Percentiles rank a stretch among this genome's conserved stretches.
These are phyloP conservation scores for Castor canadensis DNA, from an alignment of 2,113 vertebrate species.

Conservation along the genomic window DNA sequence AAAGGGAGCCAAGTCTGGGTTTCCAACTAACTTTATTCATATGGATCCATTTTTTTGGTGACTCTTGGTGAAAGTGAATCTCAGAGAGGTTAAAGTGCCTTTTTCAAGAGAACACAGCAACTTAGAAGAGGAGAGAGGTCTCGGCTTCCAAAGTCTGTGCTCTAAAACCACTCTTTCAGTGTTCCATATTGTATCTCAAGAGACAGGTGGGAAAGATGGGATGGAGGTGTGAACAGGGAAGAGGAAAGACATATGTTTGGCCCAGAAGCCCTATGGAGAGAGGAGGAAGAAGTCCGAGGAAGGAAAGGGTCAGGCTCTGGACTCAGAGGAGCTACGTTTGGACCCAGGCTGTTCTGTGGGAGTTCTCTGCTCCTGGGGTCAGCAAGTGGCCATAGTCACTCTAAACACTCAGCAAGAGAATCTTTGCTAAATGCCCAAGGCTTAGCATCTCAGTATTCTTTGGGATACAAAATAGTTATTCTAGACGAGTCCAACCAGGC, in stretches of 20 bases:
- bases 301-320: not conserved
- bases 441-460: not conserved
- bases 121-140: too few relatives aligned
- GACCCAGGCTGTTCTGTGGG: not conserved
- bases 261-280: not conserved
- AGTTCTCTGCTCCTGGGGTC: not conserved
- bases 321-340: not conserved
- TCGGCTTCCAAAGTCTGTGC: not conserved
- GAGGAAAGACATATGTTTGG: not conserved
- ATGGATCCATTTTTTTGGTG: not conserved
- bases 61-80: not conserved
- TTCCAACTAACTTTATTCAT: not conserved
- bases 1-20: not conserved
- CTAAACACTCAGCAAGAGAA: fast-evolving
- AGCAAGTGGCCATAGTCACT: not conserved
- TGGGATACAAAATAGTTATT: not conserved
- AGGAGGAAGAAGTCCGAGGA: not conserved
- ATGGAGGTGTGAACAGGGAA: not conserved
- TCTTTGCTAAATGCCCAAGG: not conserved
- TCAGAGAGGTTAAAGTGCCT: not conserved
- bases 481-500: not conserved
- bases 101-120: not conserved
- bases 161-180: not conserved
- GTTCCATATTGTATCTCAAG: not conserved
- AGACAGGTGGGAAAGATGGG: not conserved